Conservation (phyloP, 2,797 vertebrate genomes). For the Gymnopithys bicolor region DNA sequence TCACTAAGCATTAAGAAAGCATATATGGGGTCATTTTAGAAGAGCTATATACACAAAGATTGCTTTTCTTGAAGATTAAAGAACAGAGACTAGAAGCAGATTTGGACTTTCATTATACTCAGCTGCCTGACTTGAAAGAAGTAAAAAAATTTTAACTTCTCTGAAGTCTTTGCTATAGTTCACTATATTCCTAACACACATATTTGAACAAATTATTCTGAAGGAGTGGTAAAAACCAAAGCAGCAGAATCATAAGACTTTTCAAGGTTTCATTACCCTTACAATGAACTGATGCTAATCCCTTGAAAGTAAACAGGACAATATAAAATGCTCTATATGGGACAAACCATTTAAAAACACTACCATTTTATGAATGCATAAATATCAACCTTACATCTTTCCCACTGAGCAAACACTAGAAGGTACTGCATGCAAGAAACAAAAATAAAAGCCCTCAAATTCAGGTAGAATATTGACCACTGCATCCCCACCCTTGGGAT, state of each 20-base stretch:
- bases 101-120: neutral
- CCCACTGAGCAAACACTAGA: neutral
- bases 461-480: neutral
- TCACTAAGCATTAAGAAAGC: neutral
- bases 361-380: neutral
- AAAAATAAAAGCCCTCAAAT: neutral
- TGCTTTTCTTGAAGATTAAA: constrained; percentile 10
- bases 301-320: neutral
- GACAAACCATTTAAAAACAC: neutral
- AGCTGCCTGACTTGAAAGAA: neutral
- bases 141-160: neutral
- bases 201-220: neutral
- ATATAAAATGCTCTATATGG: neutral
- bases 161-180: neutral
- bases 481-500: neutral
- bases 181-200: neutral
- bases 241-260: neutral
- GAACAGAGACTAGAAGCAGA: constrained; percentile 8
- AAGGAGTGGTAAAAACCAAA: neutral
- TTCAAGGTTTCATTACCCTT: neutral
- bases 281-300: neutral
- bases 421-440: neutral
- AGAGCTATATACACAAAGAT: neutral
- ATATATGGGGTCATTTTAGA: neutral
- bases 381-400: neutral